Evolutionary conservation across 2,888 invertebrate species (phyloP), one percentile per base, ranked within the genome.

Genomic region (Aricia artaxerxes): DNA sequence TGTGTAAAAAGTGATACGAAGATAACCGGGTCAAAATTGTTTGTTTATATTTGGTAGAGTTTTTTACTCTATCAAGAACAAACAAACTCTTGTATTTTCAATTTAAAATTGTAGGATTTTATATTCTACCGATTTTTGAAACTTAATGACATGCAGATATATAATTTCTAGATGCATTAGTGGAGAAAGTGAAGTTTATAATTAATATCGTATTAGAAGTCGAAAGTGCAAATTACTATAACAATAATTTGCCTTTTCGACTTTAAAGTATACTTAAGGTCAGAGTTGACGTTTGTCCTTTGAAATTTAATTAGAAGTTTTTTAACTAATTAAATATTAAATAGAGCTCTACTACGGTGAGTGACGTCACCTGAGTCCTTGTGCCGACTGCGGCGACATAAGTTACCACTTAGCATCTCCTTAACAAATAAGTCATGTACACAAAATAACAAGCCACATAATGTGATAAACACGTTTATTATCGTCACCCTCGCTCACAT

Each of bases 381-480:
- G 69, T 35, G 35, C 13, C 69, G 35, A 31, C 69, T 69, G 31
- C 7, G 69, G 35, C 69, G 69, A 69, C 69, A 35, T 69, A 64
- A 31, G 40, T 73, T 73, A 78, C 35, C 53, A 57, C 31, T 78
- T 78, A 73, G 78, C 78, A 61, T 44, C 31, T 73, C 16, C 38
- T 73, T 73, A 38, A 77, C 79, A 78, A 44, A 64, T 79, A 77
- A 79, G 80, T 79, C 83, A 82, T 83, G 85, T 84, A 87, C 90
- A 91, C 88, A 88, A 88, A 91, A 90, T 82, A 81, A 85, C 87
- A 91, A 89, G 91, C 87, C 89, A 80, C 79, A 85, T 87, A 89
- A 88, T 92, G 87, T 87, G 88, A 89, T 89, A 92, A 90, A 90
- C 92, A 92, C 90, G 89, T 93, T 93, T 94, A 93, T 93, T 92